phyloP scores from a whole-genome alignment of 2,113 vertebrate species.

The Tor tambroides region DNA sequence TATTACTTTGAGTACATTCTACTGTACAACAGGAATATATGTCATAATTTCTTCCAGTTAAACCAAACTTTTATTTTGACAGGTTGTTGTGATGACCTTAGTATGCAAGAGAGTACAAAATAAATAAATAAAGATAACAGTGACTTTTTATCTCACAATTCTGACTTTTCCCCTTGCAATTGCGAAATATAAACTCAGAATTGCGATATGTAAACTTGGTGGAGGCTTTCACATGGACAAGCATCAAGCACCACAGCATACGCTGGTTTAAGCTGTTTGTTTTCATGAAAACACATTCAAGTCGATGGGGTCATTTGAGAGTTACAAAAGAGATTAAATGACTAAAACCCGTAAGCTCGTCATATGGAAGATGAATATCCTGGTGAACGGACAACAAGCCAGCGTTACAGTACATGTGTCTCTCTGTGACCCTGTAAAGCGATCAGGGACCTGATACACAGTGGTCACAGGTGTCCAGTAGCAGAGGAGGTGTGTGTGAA shows the following conservation, averaged over 20 bases:
- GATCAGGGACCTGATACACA: slow-evolving; percentile 38
- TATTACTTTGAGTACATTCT: not conserved
- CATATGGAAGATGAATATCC: slow-evolving; percentile 9
- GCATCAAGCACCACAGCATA: not conserved
- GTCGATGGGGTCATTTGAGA: not conserved
- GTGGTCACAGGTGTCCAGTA: slow-evolving; percentile 40
- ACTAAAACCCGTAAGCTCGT: not conserved
- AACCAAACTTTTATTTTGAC: no score
- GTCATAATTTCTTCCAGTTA: not conserved
- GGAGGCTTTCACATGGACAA: no score
- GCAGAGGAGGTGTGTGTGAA: slow-evolving; percentile 27
- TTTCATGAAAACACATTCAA: not conserved
- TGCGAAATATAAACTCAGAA: no score
- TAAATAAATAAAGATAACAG: no score
- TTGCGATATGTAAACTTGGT: no score
- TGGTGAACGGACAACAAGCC: not conserved
- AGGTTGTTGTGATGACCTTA: no score
- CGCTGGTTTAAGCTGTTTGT: not conserved
- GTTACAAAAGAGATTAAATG: no score
- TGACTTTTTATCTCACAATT: no score
- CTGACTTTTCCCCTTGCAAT: no score
- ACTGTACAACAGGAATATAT: not conserved
- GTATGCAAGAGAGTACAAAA: no score
- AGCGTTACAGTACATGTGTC: not conserved
- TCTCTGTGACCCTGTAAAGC: slow-evolving; percentile 18